Evolutionary conservation across 2,113 vertebrate species (phyloP).

Genomic region (Chaetodon auriga): DNA sequence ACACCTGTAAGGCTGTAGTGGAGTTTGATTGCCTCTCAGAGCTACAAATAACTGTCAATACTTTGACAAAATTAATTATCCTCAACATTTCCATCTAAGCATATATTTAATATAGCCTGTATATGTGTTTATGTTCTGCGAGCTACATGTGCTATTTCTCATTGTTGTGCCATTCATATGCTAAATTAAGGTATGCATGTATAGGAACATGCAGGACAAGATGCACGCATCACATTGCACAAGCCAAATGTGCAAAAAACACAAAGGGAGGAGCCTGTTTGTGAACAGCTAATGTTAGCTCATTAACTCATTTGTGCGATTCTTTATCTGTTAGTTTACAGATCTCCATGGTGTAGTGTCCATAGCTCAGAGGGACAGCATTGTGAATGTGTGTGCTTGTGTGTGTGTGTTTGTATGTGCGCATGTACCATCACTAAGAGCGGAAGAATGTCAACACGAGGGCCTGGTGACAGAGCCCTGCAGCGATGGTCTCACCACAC

Average conservation of each 20-base stretch:
- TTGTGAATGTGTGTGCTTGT: background rate
- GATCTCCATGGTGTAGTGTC: background rate
- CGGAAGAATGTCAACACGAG: constrained; percentile 8
- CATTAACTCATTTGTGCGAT: background rate
- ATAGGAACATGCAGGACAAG: no score
- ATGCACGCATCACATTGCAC: no score
- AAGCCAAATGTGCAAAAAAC: background rate
- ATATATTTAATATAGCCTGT: background rate
- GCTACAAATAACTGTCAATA: background rate
- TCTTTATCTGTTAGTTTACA: background rate
- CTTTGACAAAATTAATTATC: background rate
- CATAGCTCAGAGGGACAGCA: background rate
- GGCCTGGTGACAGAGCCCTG: constrained; percentile 46
- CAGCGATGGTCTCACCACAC: constrained; percentile 3
- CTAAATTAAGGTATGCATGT: no score
- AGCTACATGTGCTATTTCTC: background rate
- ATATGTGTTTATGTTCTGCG: background rate
- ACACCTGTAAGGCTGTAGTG: background rate
- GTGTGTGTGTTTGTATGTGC: background rate
- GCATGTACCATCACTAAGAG: constrained; percentile 13
- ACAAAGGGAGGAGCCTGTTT: background rate
- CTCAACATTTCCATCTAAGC: background rate
- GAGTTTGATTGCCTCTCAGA: background rate
- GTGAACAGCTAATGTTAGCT: background rate
- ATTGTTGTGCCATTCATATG: background rate